Evolutionary conservation across 2,888 invertebrate species (phyloP), one percentile per base, ranked within the genome.

Genomic region (Allophyes oxyacanthae): DNA sequence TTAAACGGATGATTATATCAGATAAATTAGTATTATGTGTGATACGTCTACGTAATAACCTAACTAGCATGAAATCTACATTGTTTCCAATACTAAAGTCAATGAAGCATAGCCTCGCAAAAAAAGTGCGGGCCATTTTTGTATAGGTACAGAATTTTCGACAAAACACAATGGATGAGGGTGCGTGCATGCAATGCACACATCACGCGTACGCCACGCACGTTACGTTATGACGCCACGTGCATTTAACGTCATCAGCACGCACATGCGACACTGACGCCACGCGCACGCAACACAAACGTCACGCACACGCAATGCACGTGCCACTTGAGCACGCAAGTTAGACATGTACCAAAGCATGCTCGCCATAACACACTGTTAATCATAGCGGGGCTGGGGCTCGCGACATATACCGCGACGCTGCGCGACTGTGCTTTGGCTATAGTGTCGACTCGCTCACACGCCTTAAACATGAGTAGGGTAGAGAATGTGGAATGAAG

Each of bases 311-410:
- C 55, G 49, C 52, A 50, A 64, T 57, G 50, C 57, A 72, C 72
- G 74, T 62, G 67, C 48, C 49, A 34, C 20, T 58, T 51, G 49
- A 69, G 52, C 72, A 61, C 80, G 81, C 82, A 78, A 83, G 89
- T 90, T 89, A 91, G 86, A 87, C 84, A 90, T 87, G 85, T 80
- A 82, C 81, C 84, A 90, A 88, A 87, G 83, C 92, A 92, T 92
- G 91, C 91, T 88, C 81, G 87, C 86, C 87, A 83, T 84, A 82
- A 82, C 90, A 91, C 87, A 88, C 88, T 64, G 90, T 90, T 92
- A 90, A 85, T 85, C 55, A 75, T 73, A 52, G 66, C 70, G 69
- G 73, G 75, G 68, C 64, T 51, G 78, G 78, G 75, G 59, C 64
- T 75, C 77, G 81, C 77, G 78, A 77, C 79, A 78, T 71, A 66